Conservation (phyloP, 1,140 invertebrate species). For the Fragariocoptes setiger region DNA sequence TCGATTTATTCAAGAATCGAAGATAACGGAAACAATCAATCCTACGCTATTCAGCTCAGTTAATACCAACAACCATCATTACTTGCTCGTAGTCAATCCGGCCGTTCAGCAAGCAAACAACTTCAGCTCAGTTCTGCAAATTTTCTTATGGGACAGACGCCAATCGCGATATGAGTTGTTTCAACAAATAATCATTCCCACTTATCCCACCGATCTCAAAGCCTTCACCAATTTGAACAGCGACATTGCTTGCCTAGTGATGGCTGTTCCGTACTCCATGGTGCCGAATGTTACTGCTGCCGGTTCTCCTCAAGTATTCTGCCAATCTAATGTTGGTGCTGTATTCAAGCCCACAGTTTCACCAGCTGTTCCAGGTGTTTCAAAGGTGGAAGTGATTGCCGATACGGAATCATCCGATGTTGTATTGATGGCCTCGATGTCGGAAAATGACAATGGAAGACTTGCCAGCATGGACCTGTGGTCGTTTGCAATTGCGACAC, state of each 20-base stretch:
- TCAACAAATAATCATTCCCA: not conserved
- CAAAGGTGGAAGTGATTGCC: too few relatives aligned
- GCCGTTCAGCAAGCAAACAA: not conserved
- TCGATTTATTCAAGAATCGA: not conserved
- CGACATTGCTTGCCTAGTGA: not conserved
- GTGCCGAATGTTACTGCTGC: too few relatives aligned
- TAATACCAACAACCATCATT: not conserved
- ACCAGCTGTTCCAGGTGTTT: too few relatives aligned
- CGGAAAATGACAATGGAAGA: too few relatives aligned
- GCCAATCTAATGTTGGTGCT: too few relatives aligned
- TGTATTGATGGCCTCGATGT: too few relatives aligned
- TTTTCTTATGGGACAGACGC: not conserved
- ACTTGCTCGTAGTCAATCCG: not conserved
- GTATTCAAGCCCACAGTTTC: too few relatives aligned
- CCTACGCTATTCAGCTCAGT: not conserved
- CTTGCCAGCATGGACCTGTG: too few relatives aligned
- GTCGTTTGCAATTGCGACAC: too few relatives aligned
- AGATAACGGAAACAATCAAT: not conserved
- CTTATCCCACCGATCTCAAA: not conserved
- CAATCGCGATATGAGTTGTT: not conserved
- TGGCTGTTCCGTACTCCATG: too few relatives aligned
- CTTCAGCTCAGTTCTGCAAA: not conserved
- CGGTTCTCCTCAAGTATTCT: too few relatives aligned
- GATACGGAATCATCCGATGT: too few relatives aligned
- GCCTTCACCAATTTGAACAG: not conserved